These are phyloP conservation scores for Drosophila borborema DNA, from an alignment of 2,888 invertebrate genomes.

Conservation along the genomic window DNA sequence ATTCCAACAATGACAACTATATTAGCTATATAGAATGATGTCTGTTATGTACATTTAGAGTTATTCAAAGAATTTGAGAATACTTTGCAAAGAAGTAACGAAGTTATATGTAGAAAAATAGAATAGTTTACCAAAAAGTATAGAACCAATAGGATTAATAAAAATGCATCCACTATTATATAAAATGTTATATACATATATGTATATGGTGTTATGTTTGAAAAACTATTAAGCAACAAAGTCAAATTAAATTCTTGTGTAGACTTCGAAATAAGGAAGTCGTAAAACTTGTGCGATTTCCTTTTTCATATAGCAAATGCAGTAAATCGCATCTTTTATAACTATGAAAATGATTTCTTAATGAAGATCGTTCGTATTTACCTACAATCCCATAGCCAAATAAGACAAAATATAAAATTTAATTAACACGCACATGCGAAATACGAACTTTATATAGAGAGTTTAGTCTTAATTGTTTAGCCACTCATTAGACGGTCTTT, in stretches of 20 bases:
- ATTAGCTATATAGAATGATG: not conserved
- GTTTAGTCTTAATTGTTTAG: conserved; percentile 13
- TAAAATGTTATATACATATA: too few relatives aligned
- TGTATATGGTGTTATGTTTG: too few relatives aligned
- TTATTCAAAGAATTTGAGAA: too few relatives aligned
- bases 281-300: not conserved
- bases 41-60: too few relatives aligned
- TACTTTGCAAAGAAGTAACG: too few relatives aligned
- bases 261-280: not conserved
- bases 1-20: not conserved
- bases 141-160: not conserved
- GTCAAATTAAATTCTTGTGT: not conserved
- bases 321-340: not conserved
- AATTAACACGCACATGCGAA: conserved; percentile 15
- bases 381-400: not conserved
- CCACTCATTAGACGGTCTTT: conserved; percentile 10
- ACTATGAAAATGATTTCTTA: not conserved
- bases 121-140: too few relatives aligned
- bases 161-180: not conserved
- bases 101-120: too few relatives aligned
- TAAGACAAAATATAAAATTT: not conserved
- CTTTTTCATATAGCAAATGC: not conserved
- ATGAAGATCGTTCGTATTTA: not conserved
- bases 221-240: not conserved
- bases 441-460: not conserved